Percentiles rank a stretch among this genome's conserved stretches.
Conservation (phyloP, 2,797 vertebrate genomes). For the Serranus cabrilla region DNA sequence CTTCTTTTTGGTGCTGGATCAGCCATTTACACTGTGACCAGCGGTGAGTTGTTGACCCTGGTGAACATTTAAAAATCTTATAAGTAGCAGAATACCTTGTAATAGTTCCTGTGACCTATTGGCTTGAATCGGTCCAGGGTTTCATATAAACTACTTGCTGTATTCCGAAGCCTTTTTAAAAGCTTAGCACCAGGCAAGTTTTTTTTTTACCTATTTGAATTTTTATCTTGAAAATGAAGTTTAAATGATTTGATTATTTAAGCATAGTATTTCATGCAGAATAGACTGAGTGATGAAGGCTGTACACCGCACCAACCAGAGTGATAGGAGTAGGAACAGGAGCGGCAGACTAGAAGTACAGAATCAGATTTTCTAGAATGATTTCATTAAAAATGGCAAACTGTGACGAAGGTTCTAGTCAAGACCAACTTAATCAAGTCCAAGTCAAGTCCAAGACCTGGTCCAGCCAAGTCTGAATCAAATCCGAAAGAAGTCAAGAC, state of each 20-base stretch:
- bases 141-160: slow-evolving; percentile 9
- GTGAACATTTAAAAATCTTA: slow-evolving; percentile 3
- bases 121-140: slow-evolving; percentile 5
- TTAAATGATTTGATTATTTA: neutral
- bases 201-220: neutral
- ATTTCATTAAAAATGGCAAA: no score
- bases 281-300: neutral
- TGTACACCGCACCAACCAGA: neutral
- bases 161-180: neutral
- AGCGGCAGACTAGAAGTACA: no score
- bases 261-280: neutral
- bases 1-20: slow-evolving; percentile 13
- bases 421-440: no score
- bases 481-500: no score
- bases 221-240: neutral
- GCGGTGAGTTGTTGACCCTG: neutral
- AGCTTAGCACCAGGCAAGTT: neutral
- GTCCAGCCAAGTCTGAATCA: no score
- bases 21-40: slow-evolving; percentile 23
- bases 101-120: slow-evolving; percentile 19
- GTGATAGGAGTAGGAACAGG: neutral
- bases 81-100: slow-evolving; percentile 5
- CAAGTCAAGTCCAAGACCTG: no score
- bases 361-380: no score
- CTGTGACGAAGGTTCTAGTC: no score